Percentiles rank a stretch among this genome's conserved stretches.
Evolutionary conservation across 2,113 vertebrate species (phyloP).

Genomic region (Tauraco erythrolophus): DNA sequence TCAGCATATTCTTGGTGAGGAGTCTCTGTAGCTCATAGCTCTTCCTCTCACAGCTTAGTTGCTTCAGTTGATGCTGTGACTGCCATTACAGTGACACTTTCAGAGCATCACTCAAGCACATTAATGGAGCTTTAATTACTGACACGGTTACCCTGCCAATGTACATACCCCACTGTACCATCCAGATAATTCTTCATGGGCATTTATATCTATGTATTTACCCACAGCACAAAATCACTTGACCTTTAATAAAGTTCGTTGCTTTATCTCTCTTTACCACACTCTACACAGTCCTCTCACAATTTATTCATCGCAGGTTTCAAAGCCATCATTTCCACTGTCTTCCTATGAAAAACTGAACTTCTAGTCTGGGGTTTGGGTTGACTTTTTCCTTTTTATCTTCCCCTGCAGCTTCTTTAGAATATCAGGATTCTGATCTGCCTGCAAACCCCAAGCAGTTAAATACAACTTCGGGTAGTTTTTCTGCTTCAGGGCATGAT

Average conservation of each 20-base stretch:
- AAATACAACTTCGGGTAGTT: not conserved
- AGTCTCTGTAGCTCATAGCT: not conserved
- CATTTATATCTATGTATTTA: not conserved
- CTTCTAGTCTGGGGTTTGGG: not conserved
- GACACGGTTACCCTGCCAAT: not conserved
- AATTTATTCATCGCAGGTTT: not conserved
- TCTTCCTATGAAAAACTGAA: not conserved
- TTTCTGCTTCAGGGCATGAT: not conserved
- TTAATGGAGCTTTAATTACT: constrained; percentile 30
- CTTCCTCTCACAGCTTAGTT: not conserved
- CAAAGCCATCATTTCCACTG: not conserved
- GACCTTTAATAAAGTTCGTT: not conserved
- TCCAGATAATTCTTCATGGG: not conserved
- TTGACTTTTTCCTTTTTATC: not conserved
- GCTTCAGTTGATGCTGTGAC: not conserved
- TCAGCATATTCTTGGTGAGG: not conserved
- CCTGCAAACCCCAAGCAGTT: not conserved
- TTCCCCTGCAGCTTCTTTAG: not conserved
- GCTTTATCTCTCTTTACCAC: not conserved
- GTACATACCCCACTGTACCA: not conserved
- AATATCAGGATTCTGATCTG: constrained; percentile 1
- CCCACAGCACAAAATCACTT: not conserved
- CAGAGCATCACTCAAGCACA: not conserved
- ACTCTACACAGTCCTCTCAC: not conserved
- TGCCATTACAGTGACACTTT: not conserved